A percentile compares a stretch with the other conserved stretches of the same genome.
These are phyloP conservation scores for Spermophilus dauricus DNA, from an alignment of 2,113 vertebrate species.

Conservation along the genomic window DNA sequence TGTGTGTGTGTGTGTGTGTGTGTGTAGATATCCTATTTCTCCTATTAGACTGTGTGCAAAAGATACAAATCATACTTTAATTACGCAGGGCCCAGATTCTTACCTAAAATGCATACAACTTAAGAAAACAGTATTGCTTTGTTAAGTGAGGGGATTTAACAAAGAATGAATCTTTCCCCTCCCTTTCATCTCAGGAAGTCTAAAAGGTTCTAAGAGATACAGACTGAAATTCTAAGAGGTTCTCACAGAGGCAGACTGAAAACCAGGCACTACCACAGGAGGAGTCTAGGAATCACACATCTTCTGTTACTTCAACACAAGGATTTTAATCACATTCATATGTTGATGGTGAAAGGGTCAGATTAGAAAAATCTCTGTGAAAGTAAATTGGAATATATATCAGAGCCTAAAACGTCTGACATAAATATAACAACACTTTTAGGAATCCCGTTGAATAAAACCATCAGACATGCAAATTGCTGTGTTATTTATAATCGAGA, in stretches of 20 bases:
- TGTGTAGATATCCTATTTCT: neutral
- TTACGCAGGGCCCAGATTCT: neutral
- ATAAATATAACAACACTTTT: neutral
- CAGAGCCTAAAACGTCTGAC: neutral
- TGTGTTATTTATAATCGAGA: neutral
- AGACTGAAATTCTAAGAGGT: neutral
- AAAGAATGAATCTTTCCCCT: neutral
- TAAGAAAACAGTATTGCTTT: neutral
- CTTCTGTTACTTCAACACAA: neutral
- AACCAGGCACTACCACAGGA: neutral
- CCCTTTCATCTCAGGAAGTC: neutral
- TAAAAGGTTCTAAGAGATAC: neutral
- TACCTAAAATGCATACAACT: neutral
- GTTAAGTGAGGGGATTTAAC: neutral
- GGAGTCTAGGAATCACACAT: neutral
- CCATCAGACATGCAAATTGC: neutral
- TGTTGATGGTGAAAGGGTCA: neutral
- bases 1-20: too few species aligned
- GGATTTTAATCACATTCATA: neutral
- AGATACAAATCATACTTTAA: constrained; percentile 1
- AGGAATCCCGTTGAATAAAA: neutral
- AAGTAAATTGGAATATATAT: neutral
- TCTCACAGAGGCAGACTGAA: neutral
- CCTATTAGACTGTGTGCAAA: neutral
- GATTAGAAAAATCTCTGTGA: neutral